Base-by-base conservation (phyloP, 2,888 invertebrate genomes). In the Calliphora vomitoria region DNA sequence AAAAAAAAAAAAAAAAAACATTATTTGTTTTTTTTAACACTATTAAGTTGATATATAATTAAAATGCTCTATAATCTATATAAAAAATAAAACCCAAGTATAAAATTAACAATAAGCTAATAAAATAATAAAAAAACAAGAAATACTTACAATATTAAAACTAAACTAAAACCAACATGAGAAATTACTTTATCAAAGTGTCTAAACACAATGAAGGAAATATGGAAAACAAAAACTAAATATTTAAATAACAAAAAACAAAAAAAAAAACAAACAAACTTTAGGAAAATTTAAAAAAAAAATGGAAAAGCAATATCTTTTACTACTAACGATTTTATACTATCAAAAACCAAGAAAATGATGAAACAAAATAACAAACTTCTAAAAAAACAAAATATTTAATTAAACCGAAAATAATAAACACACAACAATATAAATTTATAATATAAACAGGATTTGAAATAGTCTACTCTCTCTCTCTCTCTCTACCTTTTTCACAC, bases 161-260 rank as follows among this genome's bases (percentile, higher is more conserved):
- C 62, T 55, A 58, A 68, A 71, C 41, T 68, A 62, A 79, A 83
- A 87, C 58, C 69, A 83, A 85, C 85, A 68, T 82, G 87, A 85
- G 82, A 87, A 87, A 85, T 87, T 87, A 87, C 87, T 87, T 87
- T 87, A 87, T 87, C 85, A 85, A 85, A 82, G 85, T 87, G 85
- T 85, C 79, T 85, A 82, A 69, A 85, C 78, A 87, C 81, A 72
- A 68, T 87, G 85, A 87, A 82, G 55, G 58, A 81, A 74, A 68
- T 50, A 64, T 58, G 20, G 4, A 68, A 74, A 60, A 68, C 20
- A 35, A 82, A 69, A 69, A 82, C 35, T 44, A 66, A 68, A 55
- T 68, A 72, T 74, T 58, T 68, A 75, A 71, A 25, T 25, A 25
- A 74, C 15, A 35, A 62, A 58, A 58, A 75, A 72, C n/a, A n/a